These are phyloP conservation scores for Manduca sexta DNA, from an alignment of 1,140 invertebrate genomes.

Conservation along the genomic window DNA sequence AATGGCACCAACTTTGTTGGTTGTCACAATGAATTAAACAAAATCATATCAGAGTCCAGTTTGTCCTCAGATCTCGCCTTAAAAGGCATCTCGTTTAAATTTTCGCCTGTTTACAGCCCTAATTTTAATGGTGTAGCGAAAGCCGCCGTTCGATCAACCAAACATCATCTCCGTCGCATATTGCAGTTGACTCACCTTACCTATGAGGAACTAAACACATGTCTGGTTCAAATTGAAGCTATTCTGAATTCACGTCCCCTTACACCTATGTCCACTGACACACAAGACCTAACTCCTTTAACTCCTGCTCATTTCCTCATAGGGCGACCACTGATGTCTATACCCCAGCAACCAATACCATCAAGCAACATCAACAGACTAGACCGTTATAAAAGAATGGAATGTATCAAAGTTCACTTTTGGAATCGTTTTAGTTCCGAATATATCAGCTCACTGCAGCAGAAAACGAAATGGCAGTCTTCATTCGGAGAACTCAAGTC, in stretches of 20 bases:
- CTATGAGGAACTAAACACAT: slow-evolving; percentile 16
- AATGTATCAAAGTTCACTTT: slow-evolving; percentile 13
- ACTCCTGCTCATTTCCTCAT: slow-evolving; percentile 18
- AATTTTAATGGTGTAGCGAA: slow-evolving; percentile 16
- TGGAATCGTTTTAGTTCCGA: slow-evolving; percentile 20
- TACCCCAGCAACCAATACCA: slow-evolving; percentile 2
- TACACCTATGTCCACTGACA: slow-evolving; percentile 10
- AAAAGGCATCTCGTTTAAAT: slow-evolving; percentile 16
- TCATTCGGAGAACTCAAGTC: background rate
- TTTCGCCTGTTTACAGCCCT: slow-evolving; percentile 12
- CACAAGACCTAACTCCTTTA: slow-evolving; percentile 8
- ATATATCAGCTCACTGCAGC: slow-evolving; percentile 18
- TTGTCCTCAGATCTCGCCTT: slow-evolving; percentile 5
- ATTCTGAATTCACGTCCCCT: slow-evolving; percentile 15
- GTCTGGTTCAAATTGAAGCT: slow-evolving; percentile 15
- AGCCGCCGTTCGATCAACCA: slow-evolving; percentile 9
- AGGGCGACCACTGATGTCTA: slow-evolving; percentile 10
- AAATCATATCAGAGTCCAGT: slow-evolving; percentile 6
- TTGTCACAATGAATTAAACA: slow-evolving; percentile 14
- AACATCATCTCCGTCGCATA: slow-evolving; percentile 11
- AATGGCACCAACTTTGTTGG: slow-evolving; percentile 1
- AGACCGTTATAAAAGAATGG: slow-evolving; percentile 6
- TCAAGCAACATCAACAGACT: slow-evolving; percentile 3
- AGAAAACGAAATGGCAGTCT: slow-evolving; percentile 16
- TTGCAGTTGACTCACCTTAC: slow-evolving; percentile 12